phyloP scores from a whole-genome alignment of 2,888 invertebrate genomes.

The Eristalinus sepulchralis region DNA sequence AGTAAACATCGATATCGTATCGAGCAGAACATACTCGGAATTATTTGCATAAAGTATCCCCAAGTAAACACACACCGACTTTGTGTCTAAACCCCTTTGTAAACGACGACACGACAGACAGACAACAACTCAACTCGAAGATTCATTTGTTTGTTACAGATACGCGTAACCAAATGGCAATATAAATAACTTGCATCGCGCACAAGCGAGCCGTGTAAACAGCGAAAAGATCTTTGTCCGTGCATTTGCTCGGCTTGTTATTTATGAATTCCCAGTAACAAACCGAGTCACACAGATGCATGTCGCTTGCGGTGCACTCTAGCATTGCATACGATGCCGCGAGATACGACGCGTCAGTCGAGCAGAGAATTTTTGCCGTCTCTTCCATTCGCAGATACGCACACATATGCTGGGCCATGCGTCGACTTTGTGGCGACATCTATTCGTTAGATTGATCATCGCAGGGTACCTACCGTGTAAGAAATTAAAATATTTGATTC shows the following conservation, averaged over 20 bases:
- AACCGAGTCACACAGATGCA: not conserved
- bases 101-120: slow-evolving; percentile 18
- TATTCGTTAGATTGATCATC: slow-evolving; percentile 22
- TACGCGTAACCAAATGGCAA: not conserved
- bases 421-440: slow-evolving; percentile 30
- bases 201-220: slow-evolving; percentile 1
- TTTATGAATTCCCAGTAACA: slow-evolving; percentile 2
- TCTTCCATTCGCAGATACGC: not conserved
- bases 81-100: not conserved
- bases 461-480: not conserved
- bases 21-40: not conserved
- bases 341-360: not conserved
- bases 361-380: not conserved
- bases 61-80: not conserved
- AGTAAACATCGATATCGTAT: not conserved
- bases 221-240: not conserved
- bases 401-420: not conserved
- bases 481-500: slow-evolving; percentile 17
- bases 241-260: not conserved
- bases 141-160: slow-evolving; percentile 21
- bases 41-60: slow-evolving; percentile 23
- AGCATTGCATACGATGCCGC: not conserved
- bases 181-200: not conserved
- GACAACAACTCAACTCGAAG: not conserved
- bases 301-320: not conserved